phyloP scores from a whole-genome alignment of 2,113 vertebrate genomes.

The Poeciliopsis prolifica region DNA sequence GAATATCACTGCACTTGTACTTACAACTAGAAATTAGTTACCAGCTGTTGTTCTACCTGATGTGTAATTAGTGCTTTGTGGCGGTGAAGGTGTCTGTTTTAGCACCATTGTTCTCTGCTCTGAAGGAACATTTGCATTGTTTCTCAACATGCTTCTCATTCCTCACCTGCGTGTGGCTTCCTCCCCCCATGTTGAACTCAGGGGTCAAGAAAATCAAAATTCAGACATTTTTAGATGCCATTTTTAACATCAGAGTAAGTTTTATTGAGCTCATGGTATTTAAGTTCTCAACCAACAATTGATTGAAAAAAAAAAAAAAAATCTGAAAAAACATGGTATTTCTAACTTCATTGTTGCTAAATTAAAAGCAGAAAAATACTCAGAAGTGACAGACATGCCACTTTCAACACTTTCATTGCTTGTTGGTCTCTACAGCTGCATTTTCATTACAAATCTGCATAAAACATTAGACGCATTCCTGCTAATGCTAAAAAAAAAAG shows the following conservation, averaged over 20 bases:
- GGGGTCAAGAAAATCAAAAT: neutral
- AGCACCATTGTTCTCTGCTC: slow-evolving; percentile 50
- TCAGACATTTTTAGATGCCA: neutral
- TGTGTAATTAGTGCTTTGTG: neutral
- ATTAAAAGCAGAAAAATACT: no score
- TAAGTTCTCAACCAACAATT: neutral
- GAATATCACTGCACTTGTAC: no score
- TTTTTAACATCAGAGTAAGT: neutral
- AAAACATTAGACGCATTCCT: no score
- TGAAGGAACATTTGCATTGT: slow-evolving; percentile 43
- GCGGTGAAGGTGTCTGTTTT: slow-evolving; percentile 36
- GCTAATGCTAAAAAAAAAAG: no score
- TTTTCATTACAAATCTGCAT: no score
- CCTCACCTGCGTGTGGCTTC: slow-evolving; percentile 26
- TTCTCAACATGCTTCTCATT: slow-evolving; percentile 35
- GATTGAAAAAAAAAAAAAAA: no score
- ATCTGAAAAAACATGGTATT: no score
- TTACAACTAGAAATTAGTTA: neutral
- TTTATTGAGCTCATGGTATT: neutral
- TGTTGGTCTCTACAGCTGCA: no score
- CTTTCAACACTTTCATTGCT: no score
- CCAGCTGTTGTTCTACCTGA: neutral
- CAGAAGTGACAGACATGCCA: no score
- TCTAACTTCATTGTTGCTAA: no score
- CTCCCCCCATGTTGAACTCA: slow-evolving; percentile 30